phyloP scores from a whole-genome alignment of 2,888 invertebrate genomes.

The Gastrophysa polygoni region DNA sequence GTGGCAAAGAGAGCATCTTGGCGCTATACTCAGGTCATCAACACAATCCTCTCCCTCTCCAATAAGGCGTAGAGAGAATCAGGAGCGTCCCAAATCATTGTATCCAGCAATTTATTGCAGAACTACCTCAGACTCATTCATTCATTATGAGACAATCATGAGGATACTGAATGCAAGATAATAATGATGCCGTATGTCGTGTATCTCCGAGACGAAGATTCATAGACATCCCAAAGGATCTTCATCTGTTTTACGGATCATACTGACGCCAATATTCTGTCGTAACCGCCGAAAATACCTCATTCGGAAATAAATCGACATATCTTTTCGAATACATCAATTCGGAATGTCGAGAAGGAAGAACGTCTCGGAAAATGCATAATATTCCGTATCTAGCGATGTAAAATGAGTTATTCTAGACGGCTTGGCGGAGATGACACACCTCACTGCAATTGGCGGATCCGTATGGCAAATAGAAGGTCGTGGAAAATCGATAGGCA shows the following conservation, averaged over 20 bases:
- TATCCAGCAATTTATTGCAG: too few relatives aligned
- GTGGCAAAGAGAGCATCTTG: slow-evolving; percentile 34
- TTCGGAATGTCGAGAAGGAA: slow-evolving; percentile 19
- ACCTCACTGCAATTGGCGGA: slow-evolving; percentile 26
- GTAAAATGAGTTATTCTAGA: slow-evolving; percentile 25
- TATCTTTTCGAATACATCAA: slow-evolving; percentile 13
- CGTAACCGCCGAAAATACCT: background rate
- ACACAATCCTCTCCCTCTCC: slow-evolving; percentile 45
- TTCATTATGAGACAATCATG: too few relatives aligned
- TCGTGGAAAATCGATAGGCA: slow-evolving; percentile 14
- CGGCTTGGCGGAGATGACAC: slow-evolving; percentile 23
- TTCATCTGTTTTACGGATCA: too few relatives aligned
- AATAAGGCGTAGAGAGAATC: slow-evolving; percentile 40
- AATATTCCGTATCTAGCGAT: slow-evolving; percentile 28
- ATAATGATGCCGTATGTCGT: too few relatives aligned
- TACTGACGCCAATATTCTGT: background rate
- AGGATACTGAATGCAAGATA: too few relatives aligned
- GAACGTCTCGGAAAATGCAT: slow-evolving; percentile 26
- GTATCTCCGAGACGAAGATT: too few relatives aligned
- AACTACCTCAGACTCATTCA: too few relatives aligned
- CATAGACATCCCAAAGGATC: too few relatives aligned
- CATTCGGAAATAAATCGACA: background rate
- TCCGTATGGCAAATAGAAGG: slow-evolving; percentile 13
- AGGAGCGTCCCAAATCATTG: background rate
- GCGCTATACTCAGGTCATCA: slow-evolving; percentile 44